phyloP scores from a whole-genome alignment of 2,797 vertebrate genomes.

The Neosilurus mollespiculum region DNA sequence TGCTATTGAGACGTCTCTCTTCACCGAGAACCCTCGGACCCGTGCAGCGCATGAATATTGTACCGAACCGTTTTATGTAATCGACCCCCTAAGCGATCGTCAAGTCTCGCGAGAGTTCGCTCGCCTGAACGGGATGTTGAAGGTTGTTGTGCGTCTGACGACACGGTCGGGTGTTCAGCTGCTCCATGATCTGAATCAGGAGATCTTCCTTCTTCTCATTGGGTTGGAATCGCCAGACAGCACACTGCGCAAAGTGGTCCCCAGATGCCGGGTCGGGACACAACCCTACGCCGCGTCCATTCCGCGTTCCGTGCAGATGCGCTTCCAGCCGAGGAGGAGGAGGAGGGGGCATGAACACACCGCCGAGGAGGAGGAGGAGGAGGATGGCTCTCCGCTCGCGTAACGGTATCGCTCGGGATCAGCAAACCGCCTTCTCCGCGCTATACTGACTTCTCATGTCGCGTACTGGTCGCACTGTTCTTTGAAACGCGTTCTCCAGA shows the following conservation, averaged over 20 bases:
- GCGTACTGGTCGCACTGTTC: not conserved
- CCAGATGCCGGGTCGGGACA: constrained; percentile 19
- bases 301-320: constrained; percentile 68
- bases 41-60: too few species aligned
- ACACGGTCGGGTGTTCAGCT: constrained; percentile 32
- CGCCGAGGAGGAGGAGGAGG: constrained; percentile 31
- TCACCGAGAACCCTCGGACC: not conserved
- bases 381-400: constrained; percentile 69
- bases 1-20: too few species aligned
- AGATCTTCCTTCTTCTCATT: not conserved
- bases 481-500: constrained; percentile 56
- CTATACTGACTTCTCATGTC: not conserved
- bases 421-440: constrained; percentile 8
- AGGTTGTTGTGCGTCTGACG: constrained; percentile 54
- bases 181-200: constrained; percentile 63
- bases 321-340: constrained; percentile 62
- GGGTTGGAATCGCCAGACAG: too few species aligned
- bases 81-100: not conserved
- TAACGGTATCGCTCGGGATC: constrained; percentile 60
- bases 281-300: not conserved
- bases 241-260: too few species aligned
- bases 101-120: constrained; percentile 66
- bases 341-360: constrained; percentile 52
- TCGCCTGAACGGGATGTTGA: constrained; percentile 55
- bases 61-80: not conserved